phyloP scores from a whole-genome alignment of 2,797 vertebrate species.

The Myiotriccus ornatus region DNA sequence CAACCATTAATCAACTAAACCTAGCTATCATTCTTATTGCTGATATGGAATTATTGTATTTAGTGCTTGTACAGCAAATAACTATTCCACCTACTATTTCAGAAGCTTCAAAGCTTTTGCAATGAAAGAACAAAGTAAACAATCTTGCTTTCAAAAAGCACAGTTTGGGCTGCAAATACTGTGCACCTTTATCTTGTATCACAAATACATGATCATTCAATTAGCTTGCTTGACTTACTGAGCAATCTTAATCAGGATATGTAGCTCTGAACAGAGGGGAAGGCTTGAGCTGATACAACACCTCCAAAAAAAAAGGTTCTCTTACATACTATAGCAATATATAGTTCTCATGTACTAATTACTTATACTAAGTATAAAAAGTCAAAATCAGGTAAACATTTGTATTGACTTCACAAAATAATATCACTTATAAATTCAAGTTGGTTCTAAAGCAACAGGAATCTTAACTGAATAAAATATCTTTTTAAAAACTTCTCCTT shows the following conservation, averaged over 20 bases:
- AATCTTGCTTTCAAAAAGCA: neutral
- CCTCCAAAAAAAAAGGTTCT: neutral
- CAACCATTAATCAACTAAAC: neutral
- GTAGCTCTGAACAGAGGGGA: neutral
- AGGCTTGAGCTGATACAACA: neutral
- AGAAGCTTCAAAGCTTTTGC: neutral
- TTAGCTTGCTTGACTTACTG: neutral
- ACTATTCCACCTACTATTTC: neutral
- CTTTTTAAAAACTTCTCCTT: neutral
- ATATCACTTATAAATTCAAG: neutral
- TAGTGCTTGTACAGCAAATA: neutral
- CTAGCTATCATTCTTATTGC: neutral
- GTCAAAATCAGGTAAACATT: neutral
- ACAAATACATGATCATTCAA: neutral
- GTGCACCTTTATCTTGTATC: neutral
- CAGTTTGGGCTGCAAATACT: neutral
- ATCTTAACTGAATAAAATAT: neutral
- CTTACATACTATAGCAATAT: neutral
- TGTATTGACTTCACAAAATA: neutral
- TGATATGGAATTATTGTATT: neutral
- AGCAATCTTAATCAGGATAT: neutral
- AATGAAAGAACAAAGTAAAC: neutral
- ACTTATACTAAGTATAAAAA: neutral
- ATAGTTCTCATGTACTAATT: neutral
- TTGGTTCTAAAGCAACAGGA: neutral